These are phyloP conservation scores for Magallana angulata DNA, from an alignment of 1,140 invertebrate genomes.

Conservation along the genomic window DNA sequence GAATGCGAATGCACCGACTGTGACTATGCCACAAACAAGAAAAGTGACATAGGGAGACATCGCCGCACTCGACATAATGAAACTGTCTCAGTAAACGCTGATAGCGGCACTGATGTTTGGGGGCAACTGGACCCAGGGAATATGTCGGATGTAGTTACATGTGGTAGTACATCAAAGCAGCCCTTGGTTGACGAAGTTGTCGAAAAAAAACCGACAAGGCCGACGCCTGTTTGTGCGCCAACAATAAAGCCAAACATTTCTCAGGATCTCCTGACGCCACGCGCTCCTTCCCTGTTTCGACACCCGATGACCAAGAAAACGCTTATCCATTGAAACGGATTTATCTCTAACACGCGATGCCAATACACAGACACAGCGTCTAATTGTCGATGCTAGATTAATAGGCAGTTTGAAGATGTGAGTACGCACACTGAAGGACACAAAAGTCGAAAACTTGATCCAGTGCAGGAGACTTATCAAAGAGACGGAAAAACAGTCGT, in stretches of 20 bases:
- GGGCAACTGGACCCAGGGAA: neutral
- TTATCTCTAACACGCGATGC: neutral
- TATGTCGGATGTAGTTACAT: no score
- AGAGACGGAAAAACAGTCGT: neutral
- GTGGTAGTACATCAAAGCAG: neutral
- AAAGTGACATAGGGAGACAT: conserved; percentile 19
- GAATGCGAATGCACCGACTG: neutral
- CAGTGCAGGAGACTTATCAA: neutral
- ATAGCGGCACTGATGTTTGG: conserved; percentile 3
- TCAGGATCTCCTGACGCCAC: neutral
- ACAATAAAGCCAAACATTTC: neutral
- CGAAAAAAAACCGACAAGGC: neutral
- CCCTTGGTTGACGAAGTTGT: neutral
- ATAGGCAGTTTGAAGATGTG: neutral
- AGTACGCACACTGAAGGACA: neutral
- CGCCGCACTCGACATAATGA: neutral
- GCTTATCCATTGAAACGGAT: neutral
- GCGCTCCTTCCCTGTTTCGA: neutral
- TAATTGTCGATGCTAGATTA: neutral
- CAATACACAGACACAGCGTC: conserved; percentile 1
- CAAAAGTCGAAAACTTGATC: neutral
- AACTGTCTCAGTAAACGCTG: neutral
- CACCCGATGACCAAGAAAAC: neutral
- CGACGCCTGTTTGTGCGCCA: neutral
- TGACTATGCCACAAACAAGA: conserved; percentile 4